Evolutionary conservation across 23 tunicate genomes (phyloP), one percentile per base, ranked within the genome.

Genomic region (Trididemnum miniatum): DNA sequence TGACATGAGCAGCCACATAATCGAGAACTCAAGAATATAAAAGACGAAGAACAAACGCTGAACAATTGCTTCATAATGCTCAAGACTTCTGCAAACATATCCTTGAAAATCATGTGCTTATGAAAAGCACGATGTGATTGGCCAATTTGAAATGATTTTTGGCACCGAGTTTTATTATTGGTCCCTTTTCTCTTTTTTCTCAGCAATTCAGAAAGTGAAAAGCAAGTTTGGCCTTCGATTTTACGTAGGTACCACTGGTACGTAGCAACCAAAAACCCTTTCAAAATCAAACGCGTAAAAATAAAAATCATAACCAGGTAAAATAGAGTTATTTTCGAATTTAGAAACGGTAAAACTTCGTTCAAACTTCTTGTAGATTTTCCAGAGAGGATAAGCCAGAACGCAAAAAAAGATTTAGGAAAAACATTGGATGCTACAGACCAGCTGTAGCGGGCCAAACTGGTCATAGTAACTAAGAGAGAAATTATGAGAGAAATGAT

Each of bases 201-300:
- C 29, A 12, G 15, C 26, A 12, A 4, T 26, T 62, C 67, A 3
- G 15, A 12, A 7, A 7, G 9, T 15, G 54, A 44, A 44, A 62
- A 62, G 67, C 15, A 24, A 62, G 67, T 62, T 12, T 3, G 12
- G 12, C 7, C 28, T 39, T 74, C 38, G 38, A 32, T 3, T 31
- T 15, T 12, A 7, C n/a, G 75, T 23, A 26, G 35, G 23, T 51
- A 54, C 62, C 76, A 49, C 40, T 71, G 90, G 71, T 78, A 77
- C 35, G 72, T 69, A 2, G 90, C 72, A 69, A 79, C 38, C 7
- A 86, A n/a, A 24, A 79, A 54, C 9, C 78, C 90, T 57, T 79
- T 79, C 59, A 86, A 5, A n/a, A 86, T 24, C 12, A 86, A 26
- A 5, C 90, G 65, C 28, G 66, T 52, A 0, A 50, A 2, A 35